Base-by-base conservation (phyloP, 2,797 vertebrate species). In the Anolis apletophallus region DNA sequence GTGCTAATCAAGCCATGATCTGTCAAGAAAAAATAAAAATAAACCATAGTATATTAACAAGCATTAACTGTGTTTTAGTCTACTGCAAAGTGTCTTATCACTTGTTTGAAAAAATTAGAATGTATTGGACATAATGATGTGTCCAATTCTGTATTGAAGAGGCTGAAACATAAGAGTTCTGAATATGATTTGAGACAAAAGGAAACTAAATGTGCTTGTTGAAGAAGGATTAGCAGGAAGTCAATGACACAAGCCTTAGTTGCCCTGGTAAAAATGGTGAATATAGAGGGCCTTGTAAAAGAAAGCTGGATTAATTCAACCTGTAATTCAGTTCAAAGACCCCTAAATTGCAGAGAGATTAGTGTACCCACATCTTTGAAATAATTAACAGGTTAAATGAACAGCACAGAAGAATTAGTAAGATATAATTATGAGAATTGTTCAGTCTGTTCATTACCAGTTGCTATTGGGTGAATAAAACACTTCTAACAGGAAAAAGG, bases 301-400 rank as follows among this genome's bases (percentile, higher is more conserved):
- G 0, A 50, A 82, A 52, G 72, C 85, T 85, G 83, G 85, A 71
- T 85, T 81, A 86, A 69, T 89, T 12, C 16, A 88, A 83, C 85
- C 84, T 81, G 85, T 87, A 88, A 91, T 92, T 89, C 80, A 76
- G 26, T 93, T 94, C 87, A 91, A 91, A 91, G 91, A 81, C 89
- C 0, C 0, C 73, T 90, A 75, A 40, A 84, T 94, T 93, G 90
- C 83, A 36, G 85, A 85, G 87, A 91, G 85, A 81, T 59, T 83
- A 82, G 72, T 8, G 77, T 94, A 76, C 88, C 88, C 88, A 87
- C 83, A 79, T 87, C 87, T 92, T 93, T 85, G 82, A 91, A 92
- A 87, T 92, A 88, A 92, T 90, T 94, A 90, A 91, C 88, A 87
- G 77, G 90, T 88, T 93, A 89, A 80, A 84, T 83, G 83, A 87